A percentile compares a stretch with the other conserved stretches of the same genome.
Evolutionary conservation across 2,113 vertebrate species (phyloP).

Genomic region (Pluvialis apricaria): DNA sequence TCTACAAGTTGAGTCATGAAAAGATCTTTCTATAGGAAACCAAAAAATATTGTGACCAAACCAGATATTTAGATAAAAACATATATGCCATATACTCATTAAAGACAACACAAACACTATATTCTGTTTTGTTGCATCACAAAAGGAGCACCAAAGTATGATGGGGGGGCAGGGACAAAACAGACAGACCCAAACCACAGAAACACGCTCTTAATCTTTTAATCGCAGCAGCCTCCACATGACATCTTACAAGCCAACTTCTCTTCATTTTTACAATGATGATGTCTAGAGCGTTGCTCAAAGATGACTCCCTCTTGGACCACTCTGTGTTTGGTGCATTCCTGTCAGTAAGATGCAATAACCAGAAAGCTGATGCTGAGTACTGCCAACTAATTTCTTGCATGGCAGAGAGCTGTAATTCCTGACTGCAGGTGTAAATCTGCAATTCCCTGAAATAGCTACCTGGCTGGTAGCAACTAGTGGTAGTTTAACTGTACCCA

Average conservation of each 20-base stretch:
- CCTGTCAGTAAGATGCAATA: background rate
- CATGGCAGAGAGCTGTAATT: background rate
- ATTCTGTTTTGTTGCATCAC: background rate
- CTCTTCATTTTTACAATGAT: background rate
- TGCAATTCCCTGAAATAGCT: background rate
- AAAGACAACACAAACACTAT: background rate
- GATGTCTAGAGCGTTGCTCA: background rate
- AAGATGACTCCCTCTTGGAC: background rate
- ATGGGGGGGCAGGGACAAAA: fast-evolving
- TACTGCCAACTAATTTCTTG: background rate
- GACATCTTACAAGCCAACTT: background rate
- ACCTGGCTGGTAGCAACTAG: background rate
- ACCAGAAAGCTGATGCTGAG: background rate
- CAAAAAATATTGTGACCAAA: background rate
- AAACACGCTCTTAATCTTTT: background rate
- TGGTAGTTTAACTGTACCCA: background rate
- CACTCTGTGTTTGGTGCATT: background rate
- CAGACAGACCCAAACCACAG: background rate
- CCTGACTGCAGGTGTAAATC: background rate
- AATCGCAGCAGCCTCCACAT: background rate
- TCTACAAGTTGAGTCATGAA: background rate
- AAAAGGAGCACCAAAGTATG: background rate
- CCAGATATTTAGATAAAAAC: background rate
- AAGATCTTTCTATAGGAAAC: background rate
- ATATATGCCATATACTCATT: background rate